These are phyloP conservation scores for Eulemur rufifrons DNA, from an alignment of 2,113 vertebrate species.

Conservation along the genomic window DNA sequence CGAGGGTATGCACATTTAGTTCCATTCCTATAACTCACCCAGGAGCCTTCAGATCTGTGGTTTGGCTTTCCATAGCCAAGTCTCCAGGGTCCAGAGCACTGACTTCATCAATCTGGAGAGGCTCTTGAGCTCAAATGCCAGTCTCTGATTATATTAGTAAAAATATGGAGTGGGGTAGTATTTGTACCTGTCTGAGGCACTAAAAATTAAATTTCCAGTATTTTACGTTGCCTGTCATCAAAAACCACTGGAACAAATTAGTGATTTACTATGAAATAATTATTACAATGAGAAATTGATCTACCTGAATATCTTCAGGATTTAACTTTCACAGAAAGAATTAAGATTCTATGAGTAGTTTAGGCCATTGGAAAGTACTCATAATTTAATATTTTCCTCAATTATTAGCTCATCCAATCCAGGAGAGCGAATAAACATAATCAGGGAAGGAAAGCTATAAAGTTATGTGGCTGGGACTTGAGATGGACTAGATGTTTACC, in stretches of 20 bases:
- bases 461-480: not conserved
- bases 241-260: not conserved
- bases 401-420: not conserved
- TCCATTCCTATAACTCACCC: not conserved
- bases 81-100: not conserved
- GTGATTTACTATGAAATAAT: not conserved
- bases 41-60: not conserved
- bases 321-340: not conserved
- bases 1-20: not conserved
- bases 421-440: not conserved
- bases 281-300: not conserved
- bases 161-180: not conserved
- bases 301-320: not conserved
- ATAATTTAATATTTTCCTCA: not conserved
- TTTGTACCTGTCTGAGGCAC: not conserved
- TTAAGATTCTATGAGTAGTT: not conserved
- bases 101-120: not conserved
- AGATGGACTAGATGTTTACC: not conserved
- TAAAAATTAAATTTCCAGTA: not conserved
- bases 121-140: not conserved
- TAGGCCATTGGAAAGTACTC: not conserved
- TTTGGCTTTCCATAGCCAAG: not conserved
- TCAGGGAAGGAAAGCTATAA: not conserved
- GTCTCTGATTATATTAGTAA: not conserved
- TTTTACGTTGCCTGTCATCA: not conserved